phyloP scores from a whole-genome alignment of 2,797 vertebrate species.

The Siniperca scherzeri region DNA sequence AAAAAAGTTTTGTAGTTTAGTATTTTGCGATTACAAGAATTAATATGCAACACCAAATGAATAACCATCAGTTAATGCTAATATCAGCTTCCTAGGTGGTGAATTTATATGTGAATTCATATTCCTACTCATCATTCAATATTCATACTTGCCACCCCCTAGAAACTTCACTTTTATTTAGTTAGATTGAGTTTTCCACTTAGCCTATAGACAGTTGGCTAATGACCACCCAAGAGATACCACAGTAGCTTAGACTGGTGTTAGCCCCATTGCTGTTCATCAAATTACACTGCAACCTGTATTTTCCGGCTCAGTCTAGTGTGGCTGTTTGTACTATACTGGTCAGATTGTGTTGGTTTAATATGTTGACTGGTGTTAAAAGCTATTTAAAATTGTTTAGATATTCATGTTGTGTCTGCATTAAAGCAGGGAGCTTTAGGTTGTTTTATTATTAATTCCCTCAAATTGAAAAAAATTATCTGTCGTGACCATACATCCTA shows the following conservation, averaged over 20 bases:
- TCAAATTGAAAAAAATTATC: slow-evolving; percentile 49
- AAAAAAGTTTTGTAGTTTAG: neutral
- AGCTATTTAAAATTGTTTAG: slow-evolving; percentile 11
- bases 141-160: slow-evolving; percentile 21
- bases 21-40: neutral
- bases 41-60: slow-evolving; percentile 6
- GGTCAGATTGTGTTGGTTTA: slow-evolving; percentile 16
- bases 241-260: slow-evolving; percentile 43
- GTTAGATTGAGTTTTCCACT: slow-evolving; percentile 53
- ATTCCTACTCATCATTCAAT: slow-evolving; percentile 20
- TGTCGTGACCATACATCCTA: slow-evolving; percentile 10
- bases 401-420: slow-evolving; percentile 20
- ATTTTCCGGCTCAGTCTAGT: slow-evolving; percentile 31
- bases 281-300: slow-evolving; percentile 48
- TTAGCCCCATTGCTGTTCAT: slow-evolving; percentile 60
- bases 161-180: slow-evolving; percentile 57
- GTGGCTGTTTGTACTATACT: slow-evolving; percentile 24
- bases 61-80: slow-evolving; percentile 42
- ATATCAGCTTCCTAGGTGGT: slow-evolving; percentile 2
- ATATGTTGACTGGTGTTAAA: neutral
- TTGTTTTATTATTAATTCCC: slow-evolving; percentile 34
- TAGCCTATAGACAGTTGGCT: slow-evolving; percentile 55
- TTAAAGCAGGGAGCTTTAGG: slow-evolving; percentile 12
- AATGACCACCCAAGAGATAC: slow-evolving; percentile 71
- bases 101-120: slow-evolving; percentile 31